Evolutionary conservation across 1,140 invertebrate species (phyloP), one percentile per base, ranked within the genome.

Genomic region (Drosophila willistoni): DNA sequence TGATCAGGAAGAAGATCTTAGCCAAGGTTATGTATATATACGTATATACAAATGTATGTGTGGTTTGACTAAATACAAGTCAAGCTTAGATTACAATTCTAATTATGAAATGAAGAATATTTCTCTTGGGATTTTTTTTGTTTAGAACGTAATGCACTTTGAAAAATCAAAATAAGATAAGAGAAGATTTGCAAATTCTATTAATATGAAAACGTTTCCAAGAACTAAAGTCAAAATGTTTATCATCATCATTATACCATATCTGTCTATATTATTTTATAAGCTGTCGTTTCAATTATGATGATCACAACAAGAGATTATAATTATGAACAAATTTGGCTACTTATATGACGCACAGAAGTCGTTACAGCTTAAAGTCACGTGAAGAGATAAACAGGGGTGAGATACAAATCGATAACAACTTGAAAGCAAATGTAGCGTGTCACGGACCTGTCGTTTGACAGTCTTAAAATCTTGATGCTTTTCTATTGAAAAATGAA

Each of bases 221-320:
- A 12, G 44, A 51, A 51, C 9, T 51, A 4, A 22, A 14, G 44
- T 22, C 19, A 6, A 51, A 22, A 22, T 39, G 17, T 22, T 19
- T 51, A 22, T 47, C 7, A 47, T 19, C 17, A 12, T 47, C 7
- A 47, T 19, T 9, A 47, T 47, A 19, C 29, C 29, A 29, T 47
- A 19, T 51, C 44, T 51, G 7, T 51, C 44, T 51, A 22, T 51
- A 10, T 3, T 51, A 17, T 44, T 51, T 51, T 51, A 51, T 39
- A 39, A 13, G 36, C 1, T 39, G 36, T 51, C 44, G 10, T 22
- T 51, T 51, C 9, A 22, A 51, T 51, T 51, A 68, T 47, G 51
- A 73, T 47, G 57, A 73, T 77, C 69, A 69, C 69, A 77, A 73
- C 69, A 66, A 60, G 55, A 66, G 44, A 63, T 47, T 69, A 51